A percentile compares a stretch with the other conserved stretches of the same genome.
These are phyloP conservation scores for Sabellastarte sp. DNA, from an alignment of 2,888 invertebrate genomes.

Conservation along the genomic window DNA sequence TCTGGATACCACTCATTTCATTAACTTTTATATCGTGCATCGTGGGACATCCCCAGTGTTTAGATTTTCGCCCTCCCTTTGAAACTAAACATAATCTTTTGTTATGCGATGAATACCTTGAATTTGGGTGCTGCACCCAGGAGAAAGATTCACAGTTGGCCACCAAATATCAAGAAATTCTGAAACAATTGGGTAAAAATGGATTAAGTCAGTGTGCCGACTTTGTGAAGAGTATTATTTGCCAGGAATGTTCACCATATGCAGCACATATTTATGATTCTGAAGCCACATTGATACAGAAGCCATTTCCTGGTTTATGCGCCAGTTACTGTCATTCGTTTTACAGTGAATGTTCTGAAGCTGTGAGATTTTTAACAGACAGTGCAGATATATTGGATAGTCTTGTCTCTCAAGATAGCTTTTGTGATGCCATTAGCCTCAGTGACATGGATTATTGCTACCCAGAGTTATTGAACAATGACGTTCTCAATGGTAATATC, in stretches of 20 bases:
- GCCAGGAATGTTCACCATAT: constrained; percentile 1
- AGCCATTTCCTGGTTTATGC: background rate
- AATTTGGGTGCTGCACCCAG: no score
- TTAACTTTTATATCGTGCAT: no score
- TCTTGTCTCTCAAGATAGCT: background rate
- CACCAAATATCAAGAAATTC: no score
- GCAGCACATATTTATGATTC: constrained; percentile 2
- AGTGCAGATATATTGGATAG: background rate
- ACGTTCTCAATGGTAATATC: constrained; percentile 32
- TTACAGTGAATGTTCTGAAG: background rate
- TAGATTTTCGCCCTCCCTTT: no score
- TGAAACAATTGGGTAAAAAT: no score
- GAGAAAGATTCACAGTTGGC: no score
- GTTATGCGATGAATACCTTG: no score
- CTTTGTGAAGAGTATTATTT: background rate
- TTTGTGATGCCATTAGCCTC: background rate
- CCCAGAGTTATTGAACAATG: constrained; percentile 37
- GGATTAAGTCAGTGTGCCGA: no score
- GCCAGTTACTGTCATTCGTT: background rate
- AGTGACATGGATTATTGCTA: background rate
- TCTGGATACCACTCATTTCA: no score
- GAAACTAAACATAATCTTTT: no score
- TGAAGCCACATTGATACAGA: background rate
- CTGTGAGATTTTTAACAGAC: background rate
- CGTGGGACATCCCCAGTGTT: no score